These are phyloP conservation scores for Sesamia nonagrioides DNA, from an alignment of 1,140 invertebrate species.

Conservation along the genomic window DNA sequence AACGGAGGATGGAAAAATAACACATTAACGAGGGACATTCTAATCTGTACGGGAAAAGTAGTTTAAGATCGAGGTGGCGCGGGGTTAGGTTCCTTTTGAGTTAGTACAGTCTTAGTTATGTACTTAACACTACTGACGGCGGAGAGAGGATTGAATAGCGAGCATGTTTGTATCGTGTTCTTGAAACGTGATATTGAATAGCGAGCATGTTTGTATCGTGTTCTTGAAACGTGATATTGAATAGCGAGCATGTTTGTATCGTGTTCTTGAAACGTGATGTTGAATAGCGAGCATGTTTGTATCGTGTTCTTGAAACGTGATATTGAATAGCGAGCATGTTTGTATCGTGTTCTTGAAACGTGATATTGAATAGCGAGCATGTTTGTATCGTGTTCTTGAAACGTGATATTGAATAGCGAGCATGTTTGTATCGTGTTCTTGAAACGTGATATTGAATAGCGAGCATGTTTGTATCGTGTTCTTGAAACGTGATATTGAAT, in stretches of 20 bases:
- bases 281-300: background rate
- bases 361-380: background rate
- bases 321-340: background rate
- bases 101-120: too few relatives aligned
- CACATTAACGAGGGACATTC: slow-evolving; percentile 21
- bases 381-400: background rate
- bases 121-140: too few relatives aligned
- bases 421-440: background rate
- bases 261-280: background rate
- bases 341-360: background rate
- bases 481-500: background rate
- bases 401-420: too few relatives aligned
- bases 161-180: background rate
- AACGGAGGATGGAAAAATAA: slow-evolving; percentile 44
- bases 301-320: background rate
- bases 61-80: background rate
- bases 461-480: background rate
- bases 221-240: background rate
- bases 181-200: background rate
- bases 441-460: background rate
- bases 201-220: background rate
- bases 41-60: background rate
- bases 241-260: background rate
- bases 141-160: too few relatives aligned
- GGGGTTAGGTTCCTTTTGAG: too few relatives aligned